Percentiles rank a stretch among this genome's conserved stretches.
These are phyloP conservation scores for Anguilla japonica DNA, from an alignment of 2,113 vertebrate genomes.

Conservation along the genomic window DNA sequence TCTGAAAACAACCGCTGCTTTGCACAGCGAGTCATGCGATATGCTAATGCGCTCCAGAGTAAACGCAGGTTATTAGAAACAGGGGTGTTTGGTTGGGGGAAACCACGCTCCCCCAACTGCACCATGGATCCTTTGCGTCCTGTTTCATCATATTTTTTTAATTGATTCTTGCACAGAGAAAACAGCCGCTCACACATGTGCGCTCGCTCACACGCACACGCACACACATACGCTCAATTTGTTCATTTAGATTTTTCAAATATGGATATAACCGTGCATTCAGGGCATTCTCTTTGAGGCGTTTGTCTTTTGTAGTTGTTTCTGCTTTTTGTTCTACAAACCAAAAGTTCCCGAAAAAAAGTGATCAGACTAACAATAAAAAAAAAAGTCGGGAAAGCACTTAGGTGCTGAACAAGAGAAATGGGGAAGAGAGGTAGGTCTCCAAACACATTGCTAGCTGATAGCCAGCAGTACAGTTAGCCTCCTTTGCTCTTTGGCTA, in stretches of 20 bases:
- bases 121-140: neutral
- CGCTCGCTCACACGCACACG: conserved; percentile 4
- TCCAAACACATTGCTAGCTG: no score
- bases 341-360: no score
- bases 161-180: conserved; percentile 22
- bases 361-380: no score
- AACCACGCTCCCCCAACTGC: neutral
- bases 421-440: no score
- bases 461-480: no score
- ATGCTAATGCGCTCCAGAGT: neutral
- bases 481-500: no score
- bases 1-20: neutral
- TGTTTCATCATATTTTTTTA: neutral
- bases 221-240: neutral
- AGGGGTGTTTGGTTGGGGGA: neutral
- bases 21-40: neutral
- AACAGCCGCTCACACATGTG: neutral
- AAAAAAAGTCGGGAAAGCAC: no score
- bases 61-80: conserved; percentile 17
- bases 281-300: neutral
- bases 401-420: no score
- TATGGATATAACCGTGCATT: neutral
- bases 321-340: no score
- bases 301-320: neutral
- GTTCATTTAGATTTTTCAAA: neutral